A percentile compares a stretch with the other conserved stretches of the same genome.
These are phyloP conservation scores for Cynopterus sphinx DNA, from an alignment of 2,797 vertebrate genomes.

Conservation along the genomic window DNA sequence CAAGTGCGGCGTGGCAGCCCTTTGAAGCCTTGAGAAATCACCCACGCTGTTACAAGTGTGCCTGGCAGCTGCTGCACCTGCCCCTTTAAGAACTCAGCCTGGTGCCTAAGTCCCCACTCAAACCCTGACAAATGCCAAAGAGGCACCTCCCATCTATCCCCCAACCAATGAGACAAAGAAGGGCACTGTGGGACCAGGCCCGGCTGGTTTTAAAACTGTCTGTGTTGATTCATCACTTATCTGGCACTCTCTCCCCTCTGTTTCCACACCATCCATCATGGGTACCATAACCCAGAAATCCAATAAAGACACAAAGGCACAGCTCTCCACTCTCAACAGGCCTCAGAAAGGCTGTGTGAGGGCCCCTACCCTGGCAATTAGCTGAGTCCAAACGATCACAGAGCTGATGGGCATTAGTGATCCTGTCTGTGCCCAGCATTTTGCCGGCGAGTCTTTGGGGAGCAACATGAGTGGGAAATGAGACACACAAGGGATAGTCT, in stretches of 20 bases:
- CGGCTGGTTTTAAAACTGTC: constrained; percentile 57
- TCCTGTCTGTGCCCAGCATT: background rate
- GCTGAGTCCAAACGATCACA: constrained; percentile 28
- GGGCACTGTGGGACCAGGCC: constrained; percentile 23
- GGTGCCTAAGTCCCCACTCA: constrained; percentile 37
- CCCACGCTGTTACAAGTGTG: background rate
- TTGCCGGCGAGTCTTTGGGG: background rate
- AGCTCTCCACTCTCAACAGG: constrained; percentile 62
- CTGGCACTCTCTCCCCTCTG: constrained; percentile 48
- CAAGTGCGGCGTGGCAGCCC: background rate
- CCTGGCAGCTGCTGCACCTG: background rate
- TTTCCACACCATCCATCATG: constrained; percentile 70
- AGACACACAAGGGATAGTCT: background rate
- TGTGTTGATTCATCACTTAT: constrained; percentile 52
- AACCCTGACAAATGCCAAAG: constrained; percentile 51
- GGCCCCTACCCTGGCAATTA: constrained; percentile 57
- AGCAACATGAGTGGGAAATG: background rate
- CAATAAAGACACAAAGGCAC: constrained; percentile 68
- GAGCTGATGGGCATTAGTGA: background rate
- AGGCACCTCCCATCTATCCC: background rate
- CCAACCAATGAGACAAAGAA: constrained; percentile 53
- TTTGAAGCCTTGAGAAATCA: constrained; percentile 73
- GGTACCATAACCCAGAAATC: constrained; percentile 74
- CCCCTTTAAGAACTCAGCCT: constrained; percentile 72
- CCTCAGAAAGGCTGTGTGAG: constrained; percentile 33